Evolutionary conservation across 2,113 vertebrate genomes (phyloP), one percentile per base, ranked within the genome.

Genomic region (Mixornis gularis): DNA sequence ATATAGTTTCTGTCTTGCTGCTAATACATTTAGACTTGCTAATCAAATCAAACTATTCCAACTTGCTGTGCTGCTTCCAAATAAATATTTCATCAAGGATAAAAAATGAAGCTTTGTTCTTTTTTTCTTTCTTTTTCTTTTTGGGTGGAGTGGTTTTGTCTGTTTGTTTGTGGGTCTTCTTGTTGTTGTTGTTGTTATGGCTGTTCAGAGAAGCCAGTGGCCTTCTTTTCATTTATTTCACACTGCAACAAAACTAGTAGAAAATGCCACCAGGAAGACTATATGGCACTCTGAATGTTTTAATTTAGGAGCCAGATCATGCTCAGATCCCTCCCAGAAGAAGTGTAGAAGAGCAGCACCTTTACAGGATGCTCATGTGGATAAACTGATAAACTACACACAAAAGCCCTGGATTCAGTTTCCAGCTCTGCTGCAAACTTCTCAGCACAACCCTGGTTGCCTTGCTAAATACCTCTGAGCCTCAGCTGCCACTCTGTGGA

Each of bases 11-110:
- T 97, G 89, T 97, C 97, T 97, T 95, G 93, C 96, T 89, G 94
- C 94, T 97, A 97, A 97, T 96, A 96, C 96, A 96, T 96, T 97
- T 97, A 97, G 97, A 98, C 97, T 97, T 97, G 97, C 97, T 97
- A 97, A 98, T 98, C 97, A 97, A 96, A 98, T 97, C 97, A 97
- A 92, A 95, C 94, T 92, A 85, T 92, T 95, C 96, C 95, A 96
- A 93, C 96, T 96, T 94, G 92, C 94, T 40, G 2, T 26, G 83
- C 87, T 64, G 77, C 96, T 95, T 96, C 79, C 95, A 83, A 94
- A 95, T 94, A 96, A 94, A 97, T 91, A 93, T 95, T 97, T 95
- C 85, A 95, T 93, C 92, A 92, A 79, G 91, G 89, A 41, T 62
- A 64, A 93, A 95, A 96, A 95, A 70, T 44, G 68, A 32, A 90